These are phyloP conservation scores for Pachyuromys duprasi DNA, from an alignment of 2,797 vertebrate genomes.

Conservation along the genomic window DNA sequence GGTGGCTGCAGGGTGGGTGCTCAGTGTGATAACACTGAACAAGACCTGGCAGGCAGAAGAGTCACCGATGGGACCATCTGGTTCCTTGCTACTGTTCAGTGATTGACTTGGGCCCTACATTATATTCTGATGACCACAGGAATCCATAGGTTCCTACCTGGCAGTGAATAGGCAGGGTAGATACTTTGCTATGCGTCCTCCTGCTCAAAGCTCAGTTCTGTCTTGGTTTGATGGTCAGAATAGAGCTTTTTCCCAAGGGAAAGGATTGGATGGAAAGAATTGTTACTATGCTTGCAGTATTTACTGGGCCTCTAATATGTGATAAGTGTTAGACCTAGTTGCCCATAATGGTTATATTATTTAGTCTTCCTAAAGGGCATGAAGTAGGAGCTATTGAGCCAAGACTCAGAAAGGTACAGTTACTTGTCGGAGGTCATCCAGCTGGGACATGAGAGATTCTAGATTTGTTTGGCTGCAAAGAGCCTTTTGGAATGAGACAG, in stretches of 20 bases:
- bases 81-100: background rate
- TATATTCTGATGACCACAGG: background rate
- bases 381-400: background rate
- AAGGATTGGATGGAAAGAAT: background rate
- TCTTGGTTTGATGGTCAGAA: background rate
- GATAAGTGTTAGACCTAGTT: background rate
- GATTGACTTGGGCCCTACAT: too few species aligned
- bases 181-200: background rate
- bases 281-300: background rate
- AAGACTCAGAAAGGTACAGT: constrained; percentile 30
- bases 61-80: background rate
- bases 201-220: background rate
- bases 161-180: background rate
- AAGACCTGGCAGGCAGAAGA: background rate
- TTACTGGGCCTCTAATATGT: background rate
- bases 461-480: constrained; percentile 5
- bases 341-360: background rate
- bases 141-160: background rate
- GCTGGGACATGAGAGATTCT: constrained; percentile 18
- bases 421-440: background rate
- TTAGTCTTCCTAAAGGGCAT: background rate
- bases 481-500: background rate
- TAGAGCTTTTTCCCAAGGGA: background rate
- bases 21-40: background rate
- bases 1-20: too few species aligned